Conservation (phyloP, 2,888 invertebrate genomes). For the Abrostola triplasia region DNA sequence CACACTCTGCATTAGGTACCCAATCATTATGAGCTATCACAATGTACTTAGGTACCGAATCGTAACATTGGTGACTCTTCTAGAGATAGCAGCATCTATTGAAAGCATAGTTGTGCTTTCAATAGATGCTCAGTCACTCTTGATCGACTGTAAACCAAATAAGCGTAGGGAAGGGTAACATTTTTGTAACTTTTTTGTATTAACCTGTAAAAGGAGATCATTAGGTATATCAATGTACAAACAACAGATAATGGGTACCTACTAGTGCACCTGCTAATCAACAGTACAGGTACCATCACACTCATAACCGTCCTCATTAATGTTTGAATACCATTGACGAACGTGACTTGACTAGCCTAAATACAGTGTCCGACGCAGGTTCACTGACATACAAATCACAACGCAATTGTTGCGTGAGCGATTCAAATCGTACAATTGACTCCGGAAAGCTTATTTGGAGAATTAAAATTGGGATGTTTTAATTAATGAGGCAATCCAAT, state of each 20-base stretch:
- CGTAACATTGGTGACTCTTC: no score
- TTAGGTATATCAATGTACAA: neutral
- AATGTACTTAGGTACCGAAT: no score
- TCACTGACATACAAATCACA: conserved; percentile 30
- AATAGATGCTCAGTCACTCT: no score
- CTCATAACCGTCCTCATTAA: conserved; percentile 42
- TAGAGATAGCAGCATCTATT: no score
- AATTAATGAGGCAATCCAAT: no score
- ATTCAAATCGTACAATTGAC: conserved; percentile 34
- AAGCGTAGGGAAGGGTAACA: no score
- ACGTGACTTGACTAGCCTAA: conserved; percentile 49
- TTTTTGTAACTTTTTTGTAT: neutral
- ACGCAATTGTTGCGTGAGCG: conserved; percentile 27
- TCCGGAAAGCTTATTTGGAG: conserved; percentile 12
- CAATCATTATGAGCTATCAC: no score
- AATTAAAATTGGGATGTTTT: neutral
- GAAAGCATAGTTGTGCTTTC: no score
- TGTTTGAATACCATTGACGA: conserved; percentile 26
- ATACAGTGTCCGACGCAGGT: conserved; percentile 24
- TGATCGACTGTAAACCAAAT: no score
- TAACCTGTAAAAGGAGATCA: neutral
- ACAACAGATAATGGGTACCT: neutral
- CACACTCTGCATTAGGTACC: no score
- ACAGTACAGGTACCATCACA: conserved; percentile 16
- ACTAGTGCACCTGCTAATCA: conserved; percentile 24